Percentiles rank a stretch among this genome's conserved stretches.
phyloP scores from a whole-genome alignment of 2,888 invertebrate genomes.

The Pseudococcus jackbeardsleyi region DNA sequence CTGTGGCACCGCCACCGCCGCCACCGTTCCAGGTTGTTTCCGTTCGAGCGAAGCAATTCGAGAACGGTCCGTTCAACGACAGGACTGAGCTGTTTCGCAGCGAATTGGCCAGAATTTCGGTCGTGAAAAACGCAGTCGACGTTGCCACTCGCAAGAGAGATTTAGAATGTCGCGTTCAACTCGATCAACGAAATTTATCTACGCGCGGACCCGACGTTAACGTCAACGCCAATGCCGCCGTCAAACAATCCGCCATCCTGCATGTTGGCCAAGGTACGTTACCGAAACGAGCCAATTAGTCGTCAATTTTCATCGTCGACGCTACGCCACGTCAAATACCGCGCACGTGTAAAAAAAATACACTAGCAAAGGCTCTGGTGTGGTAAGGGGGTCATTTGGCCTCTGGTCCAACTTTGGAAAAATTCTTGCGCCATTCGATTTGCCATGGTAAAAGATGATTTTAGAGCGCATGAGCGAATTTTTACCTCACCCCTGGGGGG shows the following conservation, averaged over 20 bases:
- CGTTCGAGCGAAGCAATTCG: conserved; percentile 81
- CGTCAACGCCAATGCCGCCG: no score
- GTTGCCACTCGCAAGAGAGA: conserved; percentile 81
- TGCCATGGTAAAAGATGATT: no score
- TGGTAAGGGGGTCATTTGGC: no score
- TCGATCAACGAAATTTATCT: background rate
- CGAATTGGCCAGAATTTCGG: conserved; percentile 77
- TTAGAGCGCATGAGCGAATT: no score
- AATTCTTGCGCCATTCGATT: no score
- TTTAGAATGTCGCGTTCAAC: conserved; percentile 75
- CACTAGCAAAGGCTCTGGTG: no score
- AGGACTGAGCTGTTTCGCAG: conserved; percentile 77
- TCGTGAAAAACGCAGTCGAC: conserved; percentile 80
- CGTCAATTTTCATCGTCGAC: background rate
- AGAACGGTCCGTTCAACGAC: conserved; percentile 74
- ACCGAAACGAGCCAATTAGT: conserved; percentile 67
- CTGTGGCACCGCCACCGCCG: background rate
- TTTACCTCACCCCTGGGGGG: no score
- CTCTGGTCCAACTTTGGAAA: no score
- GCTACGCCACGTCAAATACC: background rate
- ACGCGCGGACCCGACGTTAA: no score
- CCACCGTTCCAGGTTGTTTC: conserved; percentile 76
- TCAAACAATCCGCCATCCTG: no score
- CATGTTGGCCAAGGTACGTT: no score
- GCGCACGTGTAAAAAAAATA: no score